A percentile compares a stretch with the other conserved stretches of the same genome.
phyloP scores from a whole-genome alignment of 1,140 invertebrate species.

The Battus philenor region DNA sequence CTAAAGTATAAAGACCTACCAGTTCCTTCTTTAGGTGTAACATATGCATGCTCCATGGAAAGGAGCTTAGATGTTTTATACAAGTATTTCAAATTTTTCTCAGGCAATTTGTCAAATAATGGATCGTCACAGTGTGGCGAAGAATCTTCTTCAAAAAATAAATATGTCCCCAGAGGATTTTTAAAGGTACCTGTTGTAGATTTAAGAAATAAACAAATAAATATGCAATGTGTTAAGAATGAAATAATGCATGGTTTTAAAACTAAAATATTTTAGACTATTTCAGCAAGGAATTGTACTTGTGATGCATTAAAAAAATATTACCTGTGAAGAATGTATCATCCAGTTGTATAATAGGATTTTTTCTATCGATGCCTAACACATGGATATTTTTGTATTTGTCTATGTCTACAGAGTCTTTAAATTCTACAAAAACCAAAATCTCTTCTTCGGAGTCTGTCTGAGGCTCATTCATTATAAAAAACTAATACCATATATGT shows the following conservation, averaged over 20 bases:
- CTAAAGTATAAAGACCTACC: conserved; percentile 20
- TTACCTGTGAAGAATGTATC: conserved; percentile 62
- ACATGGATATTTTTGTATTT: conserved; percentile 54
- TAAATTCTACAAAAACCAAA: conserved; percentile 56
- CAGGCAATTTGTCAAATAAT: conserved; percentile 61
- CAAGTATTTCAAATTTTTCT: conserved; percentile 59
- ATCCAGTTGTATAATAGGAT: conserved; percentile 59
- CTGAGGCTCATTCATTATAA: conserved; percentile 12
- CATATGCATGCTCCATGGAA: conserved; percentile 62
- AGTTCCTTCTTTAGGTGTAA: conserved; percentile 55
- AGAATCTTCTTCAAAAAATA: conserved; percentile 67
- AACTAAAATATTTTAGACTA: background rate
- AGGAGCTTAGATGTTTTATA: conserved; percentile 62
- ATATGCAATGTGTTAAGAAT: too few relatives aligned
- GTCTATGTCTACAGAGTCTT: conserved; percentile 52
- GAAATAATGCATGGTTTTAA: background rate
- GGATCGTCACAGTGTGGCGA: conserved; percentile 39
- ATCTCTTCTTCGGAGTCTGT: conserved; percentile 57
- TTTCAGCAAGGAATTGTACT: too few relatives aligned
- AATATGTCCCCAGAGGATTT: conserved; percentile 59
- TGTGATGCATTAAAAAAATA: background rate
- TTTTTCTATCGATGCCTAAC: conserved; percentile 51
- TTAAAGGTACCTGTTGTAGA: conserved; percentile 63
- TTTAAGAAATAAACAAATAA: too few relatives aligned
- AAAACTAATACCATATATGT: too few relatives aligned